phyloP scores from a whole-genome alignment of 2,888 invertebrate species.

The Pyrgus malvae region DNA sequence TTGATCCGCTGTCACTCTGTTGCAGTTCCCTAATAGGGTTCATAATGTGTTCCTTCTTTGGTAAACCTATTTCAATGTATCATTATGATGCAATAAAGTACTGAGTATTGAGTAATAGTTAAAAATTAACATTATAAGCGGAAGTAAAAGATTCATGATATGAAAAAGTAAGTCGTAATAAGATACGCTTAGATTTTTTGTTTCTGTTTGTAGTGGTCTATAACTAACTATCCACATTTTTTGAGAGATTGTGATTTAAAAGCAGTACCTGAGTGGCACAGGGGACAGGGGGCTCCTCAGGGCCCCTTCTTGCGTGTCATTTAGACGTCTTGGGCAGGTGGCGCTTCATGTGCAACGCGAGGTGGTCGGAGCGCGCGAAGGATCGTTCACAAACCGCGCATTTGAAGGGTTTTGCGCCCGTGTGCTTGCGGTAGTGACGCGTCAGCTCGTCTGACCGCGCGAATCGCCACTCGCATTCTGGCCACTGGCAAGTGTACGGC shows the following conservation, averaged over 20 bases:
- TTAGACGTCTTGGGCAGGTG: constrained; percentile 94
- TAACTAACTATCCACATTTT: no score
- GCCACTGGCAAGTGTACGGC: constrained; percentile 99
- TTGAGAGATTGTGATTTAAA: neutral
- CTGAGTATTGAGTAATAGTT: no score
- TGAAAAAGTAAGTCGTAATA: no score
- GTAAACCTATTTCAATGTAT: no score
- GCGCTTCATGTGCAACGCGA: constrained; percentile 97
- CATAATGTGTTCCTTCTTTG: no score
- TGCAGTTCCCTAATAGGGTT: no score
- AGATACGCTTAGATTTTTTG: no score
- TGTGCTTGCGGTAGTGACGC: constrained; percentile 97
- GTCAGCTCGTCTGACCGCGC: constrained; percentile 98
- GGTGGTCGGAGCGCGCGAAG: constrained; percentile 96
- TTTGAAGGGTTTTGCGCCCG: constrained; percentile 98
- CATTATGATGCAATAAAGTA: no score
- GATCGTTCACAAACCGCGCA: constrained; percentile 97
- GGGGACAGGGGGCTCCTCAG: constrained; percentile 65
- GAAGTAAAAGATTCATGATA: no score
- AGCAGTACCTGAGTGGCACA: constrained; percentile 59
- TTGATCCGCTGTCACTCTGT: no score
- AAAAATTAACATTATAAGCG: no score
- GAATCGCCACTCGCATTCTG: constrained; percentile 98
- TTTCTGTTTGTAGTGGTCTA: no score
- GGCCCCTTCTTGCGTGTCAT: constrained; percentile 81